phyloP scores from a whole-genome alignment of 2,113 vertebrate genomes.

The Perca flavescens region DNA sequence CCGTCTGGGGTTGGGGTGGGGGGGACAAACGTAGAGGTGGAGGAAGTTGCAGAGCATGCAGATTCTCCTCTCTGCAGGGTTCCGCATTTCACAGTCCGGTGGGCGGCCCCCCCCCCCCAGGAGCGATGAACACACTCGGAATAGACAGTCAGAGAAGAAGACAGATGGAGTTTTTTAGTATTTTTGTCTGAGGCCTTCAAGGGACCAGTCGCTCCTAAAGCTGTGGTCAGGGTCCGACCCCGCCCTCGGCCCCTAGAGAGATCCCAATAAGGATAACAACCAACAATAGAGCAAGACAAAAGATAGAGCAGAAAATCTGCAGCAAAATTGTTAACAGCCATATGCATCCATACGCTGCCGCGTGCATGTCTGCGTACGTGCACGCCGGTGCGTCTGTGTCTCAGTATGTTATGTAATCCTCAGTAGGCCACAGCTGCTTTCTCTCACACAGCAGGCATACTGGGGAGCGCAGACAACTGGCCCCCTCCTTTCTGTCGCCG shows the following conservation, averaged over 20 bases:
- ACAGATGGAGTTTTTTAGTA: conserved; percentile 26
- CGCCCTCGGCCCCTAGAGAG: background rate
- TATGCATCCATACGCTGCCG: conserved; percentile 19
- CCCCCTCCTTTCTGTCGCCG: conserved; percentile 47
- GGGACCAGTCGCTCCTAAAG: background rate
- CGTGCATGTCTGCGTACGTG: background rate
- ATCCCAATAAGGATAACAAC: background rate
- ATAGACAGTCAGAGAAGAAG: conserved; percentile 32
- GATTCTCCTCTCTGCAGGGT: conserved; percentile 72
- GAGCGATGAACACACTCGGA: conserved; percentile 14
- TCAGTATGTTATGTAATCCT: conserved; percentile 80
- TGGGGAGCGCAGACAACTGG: conserved; percentile 53
- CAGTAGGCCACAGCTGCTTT: conserved; percentile 80
- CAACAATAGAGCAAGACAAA: background rate
- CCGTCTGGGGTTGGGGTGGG: conserved; percentile 10
- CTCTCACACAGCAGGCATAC: conserved; percentile 67
- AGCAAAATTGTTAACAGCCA: background rate
- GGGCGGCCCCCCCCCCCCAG: conserved; percentile 18
- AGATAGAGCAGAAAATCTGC: background rate
- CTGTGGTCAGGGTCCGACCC: background rate
- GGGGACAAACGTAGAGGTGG: conserved; percentile 34
- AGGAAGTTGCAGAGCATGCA: conserved; percentile 77
- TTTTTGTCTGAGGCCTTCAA: conserved; percentile 17
- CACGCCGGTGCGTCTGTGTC: conserved; percentile 47
- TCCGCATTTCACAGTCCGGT: conserved; percentile 76